Percentiles rank a stretch among this genome's conserved stretches.
These are phyloP conservation scores for Tinamus guttatus DNA, from an alignment of 2,113 vertebrate species.

Conservation along the genomic window DNA sequence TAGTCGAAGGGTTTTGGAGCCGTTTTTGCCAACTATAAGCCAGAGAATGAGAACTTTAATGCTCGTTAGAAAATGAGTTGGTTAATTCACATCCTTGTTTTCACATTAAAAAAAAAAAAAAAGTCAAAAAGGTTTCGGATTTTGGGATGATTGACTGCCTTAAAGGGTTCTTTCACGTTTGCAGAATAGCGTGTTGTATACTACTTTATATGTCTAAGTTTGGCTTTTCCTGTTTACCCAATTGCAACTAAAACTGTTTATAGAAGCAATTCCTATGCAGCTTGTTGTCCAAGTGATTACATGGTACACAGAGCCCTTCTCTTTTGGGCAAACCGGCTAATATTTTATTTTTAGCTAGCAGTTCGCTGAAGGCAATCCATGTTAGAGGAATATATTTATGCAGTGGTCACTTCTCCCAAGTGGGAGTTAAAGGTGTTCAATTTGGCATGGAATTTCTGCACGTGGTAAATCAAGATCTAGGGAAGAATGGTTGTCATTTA, in stretches of 20 bases:
- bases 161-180: not conserved
- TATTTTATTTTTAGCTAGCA: conserved; percentile 50
- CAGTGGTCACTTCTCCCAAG: not conserved
- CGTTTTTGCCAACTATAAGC: conserved; percentile 3
- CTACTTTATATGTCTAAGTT: conserved; percentile 54
- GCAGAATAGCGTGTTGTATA: not conserved
- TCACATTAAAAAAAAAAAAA: not conserved
- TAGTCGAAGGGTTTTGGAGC: not conserved
- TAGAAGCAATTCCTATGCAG: conserved; percentile 44
- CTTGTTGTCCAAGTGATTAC: conserved; percentile 31
- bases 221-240: conserved; percentile 68
- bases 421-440: not conserved
- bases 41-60: not conserved
- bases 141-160: not conserved
- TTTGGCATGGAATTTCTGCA: not conserved
- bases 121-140: not conserved
- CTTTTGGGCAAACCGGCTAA: conserved; percentile 49
- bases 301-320: conserved; percentile 53
- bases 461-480: not conserved
- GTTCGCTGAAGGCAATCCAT: conserved; percentile 6
- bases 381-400: not conserved
- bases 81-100: not conserved
- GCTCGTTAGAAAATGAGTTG: not conserved
- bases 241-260: conserved; percentile 63
- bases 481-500: not conserved